These are phyloP conservation scores for Phylloscopus collybita DNA, from an alignment of 2,797 vertebrate genomes.

Conservation along the genomic window DNA sequence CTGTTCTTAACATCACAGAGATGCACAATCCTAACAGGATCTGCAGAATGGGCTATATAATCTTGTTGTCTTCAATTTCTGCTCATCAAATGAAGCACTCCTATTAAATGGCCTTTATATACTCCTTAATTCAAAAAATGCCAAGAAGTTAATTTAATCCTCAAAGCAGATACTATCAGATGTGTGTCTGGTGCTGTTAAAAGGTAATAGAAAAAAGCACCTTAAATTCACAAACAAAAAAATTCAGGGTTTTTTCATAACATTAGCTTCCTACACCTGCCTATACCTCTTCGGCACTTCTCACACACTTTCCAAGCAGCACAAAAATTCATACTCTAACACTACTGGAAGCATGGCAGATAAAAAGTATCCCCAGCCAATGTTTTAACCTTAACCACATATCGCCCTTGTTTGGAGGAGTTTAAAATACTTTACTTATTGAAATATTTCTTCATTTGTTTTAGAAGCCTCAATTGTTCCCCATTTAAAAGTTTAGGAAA, in stretches of 20 bases:
- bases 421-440: neutral
- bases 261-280: neutral
- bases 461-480: neutral
- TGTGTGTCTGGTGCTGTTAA: neutral
- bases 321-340: neutral
- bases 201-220: neutral
- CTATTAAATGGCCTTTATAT: slow-evolving; percentile 3
- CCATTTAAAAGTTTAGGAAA: neutral
- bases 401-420: neutral
- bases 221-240: neutral
- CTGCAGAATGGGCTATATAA: neutral
- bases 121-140: neutral
- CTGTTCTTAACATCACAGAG: neutral
- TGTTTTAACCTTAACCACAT: neutral
- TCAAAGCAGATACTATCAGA: neutral
- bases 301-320: neutral
- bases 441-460: neutral
- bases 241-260: neutral
- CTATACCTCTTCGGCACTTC: neutral
- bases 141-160: neutral
- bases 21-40: neutral
- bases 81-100: neutral
- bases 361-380: neutral
- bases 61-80: neutral
- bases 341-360: neutral